Percentiles rank a stretch among this genome's conserved stretches.
These are phyloP conservation scores for Cataglyphis rosenhaueri DNA, from an alignment of 2,888 invertebrate species.

Conservation along the genomic window DNA sequence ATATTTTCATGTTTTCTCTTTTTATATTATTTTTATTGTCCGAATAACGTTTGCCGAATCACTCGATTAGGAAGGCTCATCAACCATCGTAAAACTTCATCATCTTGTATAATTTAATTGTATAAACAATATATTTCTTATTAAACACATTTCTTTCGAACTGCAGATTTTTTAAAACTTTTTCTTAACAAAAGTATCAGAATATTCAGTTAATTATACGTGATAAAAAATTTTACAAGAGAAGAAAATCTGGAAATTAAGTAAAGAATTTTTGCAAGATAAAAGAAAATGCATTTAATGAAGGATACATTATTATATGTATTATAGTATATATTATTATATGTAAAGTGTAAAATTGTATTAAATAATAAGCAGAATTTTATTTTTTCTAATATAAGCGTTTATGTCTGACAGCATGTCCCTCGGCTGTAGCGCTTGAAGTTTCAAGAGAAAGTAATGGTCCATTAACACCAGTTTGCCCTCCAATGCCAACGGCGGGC, in stretches of 20 bases:
- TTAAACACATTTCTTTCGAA: conserved; percentile 9
- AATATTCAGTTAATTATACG: background rate
- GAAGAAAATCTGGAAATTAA: background rate
- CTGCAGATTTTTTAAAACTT: background rate
- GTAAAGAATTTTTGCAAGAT: background rate
- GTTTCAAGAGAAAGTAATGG: conserved; percentile 92
- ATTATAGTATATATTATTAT: too few species aligned
- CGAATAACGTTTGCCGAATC: background rate
- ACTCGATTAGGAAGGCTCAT: background rate
- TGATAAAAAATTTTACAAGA: background rate
- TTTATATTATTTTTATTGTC: background rate
- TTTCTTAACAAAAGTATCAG: background rate
- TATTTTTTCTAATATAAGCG: background rate
- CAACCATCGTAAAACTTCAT: background rate
- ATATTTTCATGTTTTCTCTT: background rate
- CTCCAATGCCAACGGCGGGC: conserved; percentile 94
- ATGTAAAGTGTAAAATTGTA: background rate
- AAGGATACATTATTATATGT: background rate
- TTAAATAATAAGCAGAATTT: background rate
- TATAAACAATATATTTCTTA: background rate
- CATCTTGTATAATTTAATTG: background rate
- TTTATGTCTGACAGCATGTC: conserved; percentile 89
- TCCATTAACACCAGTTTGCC: conserved; percentile 93
- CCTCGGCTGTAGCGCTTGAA: conserved; percentile 95
- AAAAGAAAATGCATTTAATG: background rate